phyloP scores from a whole-genome alignment of 2,888 invertebrate species.

The Agrochola lychnidis region DNA sequence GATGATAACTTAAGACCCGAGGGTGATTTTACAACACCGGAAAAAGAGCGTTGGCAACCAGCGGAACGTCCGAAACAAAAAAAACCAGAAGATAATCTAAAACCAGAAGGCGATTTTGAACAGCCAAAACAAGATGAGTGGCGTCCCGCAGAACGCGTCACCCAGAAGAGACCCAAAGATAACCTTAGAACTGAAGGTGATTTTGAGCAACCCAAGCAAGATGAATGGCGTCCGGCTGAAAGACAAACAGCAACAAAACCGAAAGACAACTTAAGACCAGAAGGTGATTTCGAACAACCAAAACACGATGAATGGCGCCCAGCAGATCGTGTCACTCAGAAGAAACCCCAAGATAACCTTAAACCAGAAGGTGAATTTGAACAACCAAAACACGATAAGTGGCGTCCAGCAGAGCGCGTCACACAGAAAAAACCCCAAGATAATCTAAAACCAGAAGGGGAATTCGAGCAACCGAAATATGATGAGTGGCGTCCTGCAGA shows the following conservation, averaged over 20 bases:
- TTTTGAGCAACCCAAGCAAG: slow-evolving; percentile 78
- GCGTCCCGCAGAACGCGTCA: slow-evolving; percentile 86
- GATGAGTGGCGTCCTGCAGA: slow-evolving; percentile 83
- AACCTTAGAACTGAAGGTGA: slow-evolving; percentile 90
- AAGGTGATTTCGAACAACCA: slow-evolving; percentile 48
- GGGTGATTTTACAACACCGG: slow-evolving; percentile 64
- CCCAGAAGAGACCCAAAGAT: slow-evolving; percentile 83
- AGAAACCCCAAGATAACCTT: slow-evolving; percentile 85
- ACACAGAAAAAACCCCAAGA: slow-evolving; percentile 76
- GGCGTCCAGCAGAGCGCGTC: slow-evolving; percentile 71
- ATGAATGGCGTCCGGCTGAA: slow-evolving; percentile 64
- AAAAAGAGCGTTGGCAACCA: slow-evolving; percentile 83
- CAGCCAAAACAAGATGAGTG: slow-evolving; percentile 73
- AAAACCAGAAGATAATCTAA: slow-evolving; percentile 87
- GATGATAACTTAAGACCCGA: slow-evolving; percentile 50
- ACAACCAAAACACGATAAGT: slow-evolving; percentile 77
- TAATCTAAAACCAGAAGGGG: slow-evolving; percentile 89
- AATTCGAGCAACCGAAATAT: slow-evolving; percentile 81
- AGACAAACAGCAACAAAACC: slow-evolving; percentile 39
- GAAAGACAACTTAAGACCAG: slow-evolving; percentile 44
- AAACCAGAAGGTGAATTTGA: slow-evolving; percentile 76
- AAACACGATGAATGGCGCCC: slow-evolving; percentile 51
- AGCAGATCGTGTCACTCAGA: slow-evolving; percentile 39
- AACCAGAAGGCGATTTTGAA: slow-evolving; percentile 90
- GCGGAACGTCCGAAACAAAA: slow-evolving; percentile 82